Base-by-base conservation (phyloP, 2,888 invertebrate species). In the Megamerina dolium region DNA sequence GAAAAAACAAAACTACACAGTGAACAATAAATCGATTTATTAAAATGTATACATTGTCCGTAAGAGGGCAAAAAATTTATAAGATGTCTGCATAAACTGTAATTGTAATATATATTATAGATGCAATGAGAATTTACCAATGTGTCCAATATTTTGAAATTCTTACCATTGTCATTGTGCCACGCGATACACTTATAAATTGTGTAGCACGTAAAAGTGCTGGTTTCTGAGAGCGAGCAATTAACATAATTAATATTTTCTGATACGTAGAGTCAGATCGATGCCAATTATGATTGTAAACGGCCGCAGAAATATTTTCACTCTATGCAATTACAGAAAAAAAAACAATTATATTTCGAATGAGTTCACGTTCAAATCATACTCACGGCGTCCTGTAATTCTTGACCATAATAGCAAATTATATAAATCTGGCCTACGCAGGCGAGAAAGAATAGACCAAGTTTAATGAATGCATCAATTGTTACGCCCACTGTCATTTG, bases 11-110 rank as follows among this genome's bases (percentile, higher is more conserved):
- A n/a, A n/a, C n/a, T n/a, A n/a, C n/a, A n/a, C n/a, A n/a, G n/a
- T n/a, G n/a, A n/a, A n/a, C n/a, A n/a, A n/a, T n/a, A n/a, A n/a
- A n/a, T n/a, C n/a, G n/a, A n/a, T n/a, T n/a, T n/a, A n/a, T n/a
- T n/a, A n/a, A n/a, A n/a, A n/a, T n/a, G n/a, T n/a, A 37, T 63
- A 64, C 55, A 65, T 60, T 3, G 64, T 62, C 3, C 61, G 54
- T 5, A 64, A 46, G 8, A 64, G 41, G 2, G 64, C 58, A 43
- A 63, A 66, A 43, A 61, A 64, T 45, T 64, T 60, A 45, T 63
- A 63, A 6, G 64, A 64, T 12, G 63, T 46, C 26, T 63, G 61
- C n/a, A 59, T 48, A 2, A 64, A 51, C 64, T 65, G 26, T 17
- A 35, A 19, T 4, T 19, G 18, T 37, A 4, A 14, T 3, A 21